Evolutionary conservation across 2,113 vertebrate species (phyloP).

Genomic region (Alosa alosa): DNA sequence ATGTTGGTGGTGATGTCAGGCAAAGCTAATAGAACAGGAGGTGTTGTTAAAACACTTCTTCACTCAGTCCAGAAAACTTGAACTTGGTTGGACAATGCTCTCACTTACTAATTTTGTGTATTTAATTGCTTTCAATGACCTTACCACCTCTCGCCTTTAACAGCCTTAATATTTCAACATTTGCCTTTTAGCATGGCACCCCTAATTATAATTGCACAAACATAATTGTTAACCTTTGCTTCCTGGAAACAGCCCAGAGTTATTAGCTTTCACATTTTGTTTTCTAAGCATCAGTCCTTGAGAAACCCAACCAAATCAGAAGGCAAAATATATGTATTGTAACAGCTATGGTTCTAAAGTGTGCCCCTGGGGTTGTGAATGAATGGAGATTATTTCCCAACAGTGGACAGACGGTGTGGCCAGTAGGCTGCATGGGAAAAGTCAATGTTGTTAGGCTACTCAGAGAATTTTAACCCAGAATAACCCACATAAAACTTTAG

Average conservation of each 20-base stretch:
- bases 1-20: not conserved
- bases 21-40: not conserved
- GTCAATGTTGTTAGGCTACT: not conserved
- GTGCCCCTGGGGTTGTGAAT: not conserved
- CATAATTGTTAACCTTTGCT: not conserved
- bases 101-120: not conserved
- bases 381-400: not conserved
- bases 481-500: not conserved
- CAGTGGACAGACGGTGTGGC: not conserved
- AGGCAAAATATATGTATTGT: not conserved
- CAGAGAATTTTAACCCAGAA: not conserved
- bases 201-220: not conserved
- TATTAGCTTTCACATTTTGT: not conserved
- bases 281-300: not conserved
- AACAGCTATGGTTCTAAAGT: not conserved
- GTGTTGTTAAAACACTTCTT: not conserved
- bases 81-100: not conserved
- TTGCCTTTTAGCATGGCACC: slow-evolving; percentile 5
- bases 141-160: not conserved
- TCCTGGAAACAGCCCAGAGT: slow-evolving; percentile 1
- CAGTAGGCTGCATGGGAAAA: not conserved
- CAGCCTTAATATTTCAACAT: not conserved
- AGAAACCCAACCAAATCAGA: not conserved
- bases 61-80: not conserved
- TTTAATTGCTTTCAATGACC: slow-evolving; percentile 7